Evolutionary conservation across 2,888 invertebrate genomes (phyloP), one percentile per base, ranked within the genome.

Genomic region (Junonia oenone): DNA sequence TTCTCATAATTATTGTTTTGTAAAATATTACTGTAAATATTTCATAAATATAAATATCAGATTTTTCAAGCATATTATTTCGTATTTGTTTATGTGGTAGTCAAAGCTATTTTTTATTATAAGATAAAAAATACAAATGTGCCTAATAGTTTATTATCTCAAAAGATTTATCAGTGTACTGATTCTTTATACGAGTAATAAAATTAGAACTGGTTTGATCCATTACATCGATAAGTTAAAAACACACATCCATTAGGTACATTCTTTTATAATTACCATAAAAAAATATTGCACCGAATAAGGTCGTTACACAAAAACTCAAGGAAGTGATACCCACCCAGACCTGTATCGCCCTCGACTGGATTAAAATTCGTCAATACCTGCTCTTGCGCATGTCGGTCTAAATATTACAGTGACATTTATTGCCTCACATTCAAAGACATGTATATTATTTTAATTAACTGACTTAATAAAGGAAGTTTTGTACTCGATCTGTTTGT

Each of bases 401-500:
- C 67, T 81, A 88, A 86, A 87, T 77, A 87, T 78, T 87, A 86
- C 73, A 69, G 72, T 87, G 88, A 81, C 87, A 87, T 88, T 87
- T 85, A 83, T 64, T 59, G 59, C 58, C 49, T 55, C 49, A 56
- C 56, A 50, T 35, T 17, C 56, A 40, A 47, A 38, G 51, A 51
- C 48, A 45, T 51, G 47, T 48, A 29, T 31, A 26, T 31, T 46
- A 47, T 46, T 51, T 58, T 57, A 26, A 45, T 53, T 22, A 22
- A n/a, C n/a, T n/a, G n/a, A n/a, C n/a, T n/a, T n/a, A n/a, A n/a
- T n/a, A n/a, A n/a, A n/a, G n/a, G n/a, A n/a, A n/a, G n/a, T n/a
- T n/a, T n/a, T 8, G 9, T 29, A 29, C 1, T 8, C 26, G 26
- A 29, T 29, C 29, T 29, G 29, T 29, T 29, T 8, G n/a, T n/a